phyloP scores from a whole-genome alignment of 1,140 invertebrate genomes.

The Pseudomyrmex flavicornis region DNA sequence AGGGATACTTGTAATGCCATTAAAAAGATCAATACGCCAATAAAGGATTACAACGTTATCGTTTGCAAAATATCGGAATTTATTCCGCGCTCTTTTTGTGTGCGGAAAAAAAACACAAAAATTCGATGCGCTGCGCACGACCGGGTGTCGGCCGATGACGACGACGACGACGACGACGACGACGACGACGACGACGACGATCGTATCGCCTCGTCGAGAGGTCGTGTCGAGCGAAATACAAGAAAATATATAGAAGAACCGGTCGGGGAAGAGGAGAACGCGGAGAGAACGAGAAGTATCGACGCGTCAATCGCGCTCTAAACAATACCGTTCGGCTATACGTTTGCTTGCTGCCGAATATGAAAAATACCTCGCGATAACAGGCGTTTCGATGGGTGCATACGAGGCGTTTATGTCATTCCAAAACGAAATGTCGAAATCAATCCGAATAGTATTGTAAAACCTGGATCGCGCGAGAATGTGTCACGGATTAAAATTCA shows the following conservation, averaged over 20 bases:
- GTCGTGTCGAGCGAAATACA: neutral
- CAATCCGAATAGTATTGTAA: conserved; percentile 53
- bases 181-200: conserved; percentile 4
- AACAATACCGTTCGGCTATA: conserved; percentile 49
- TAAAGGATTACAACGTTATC: neutral
- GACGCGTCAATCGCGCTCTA: conserved; percentile 42
- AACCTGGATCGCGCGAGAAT: conserved; percentile 10
- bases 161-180: conserved; percentile 2
- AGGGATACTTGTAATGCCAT: neutral
- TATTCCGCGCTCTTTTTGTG: neutral
- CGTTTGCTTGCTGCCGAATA: conserved; percentile 38
- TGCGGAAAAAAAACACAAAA: neutral
- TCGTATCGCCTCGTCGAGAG: conserved; percentile 3
- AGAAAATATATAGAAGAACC: neutral
- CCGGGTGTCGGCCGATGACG: neutral
- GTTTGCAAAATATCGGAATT: neutral
- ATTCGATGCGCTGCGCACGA: conserved; percentile 1
- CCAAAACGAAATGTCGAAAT: conserved; percentile 35
- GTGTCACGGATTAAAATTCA: conserved; percentile 15
- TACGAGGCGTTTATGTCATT: conserved; percentile 53
- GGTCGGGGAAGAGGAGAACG: neutral
- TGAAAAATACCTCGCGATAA: conserved; percentile 55
- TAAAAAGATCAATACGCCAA: neutral
- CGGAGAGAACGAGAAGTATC: neutral
- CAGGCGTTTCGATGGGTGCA: conserved; percentile 35